These are phyloP conservation scores for Drosophila paracracens DNA, from an alignment of 2,888 invertebrate species.

Conservation along the genomic window DNA sequence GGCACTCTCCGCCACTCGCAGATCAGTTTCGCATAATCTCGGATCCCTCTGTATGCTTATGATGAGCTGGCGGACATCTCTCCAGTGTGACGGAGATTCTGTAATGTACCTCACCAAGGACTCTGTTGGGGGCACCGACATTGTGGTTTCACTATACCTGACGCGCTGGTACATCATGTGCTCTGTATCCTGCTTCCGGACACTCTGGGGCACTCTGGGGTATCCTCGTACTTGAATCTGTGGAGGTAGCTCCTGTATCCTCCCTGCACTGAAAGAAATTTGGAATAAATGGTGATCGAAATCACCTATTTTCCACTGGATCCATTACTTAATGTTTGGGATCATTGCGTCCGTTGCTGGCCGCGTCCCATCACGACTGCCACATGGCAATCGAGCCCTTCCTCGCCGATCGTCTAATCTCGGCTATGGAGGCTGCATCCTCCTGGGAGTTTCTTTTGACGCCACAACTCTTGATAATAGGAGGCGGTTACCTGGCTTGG, in stretches of 20 bases:
- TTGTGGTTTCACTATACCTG: background rate
- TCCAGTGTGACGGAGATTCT: background rate
- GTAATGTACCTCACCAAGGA: too few species aligned
- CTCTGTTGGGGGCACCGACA: background rate
- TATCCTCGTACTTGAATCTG: background rate
- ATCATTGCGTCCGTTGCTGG: background rate
- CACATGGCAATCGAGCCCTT: too few species aligned
- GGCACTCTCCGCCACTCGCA: background rate
- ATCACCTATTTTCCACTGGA: background rate
- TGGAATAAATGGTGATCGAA: background rate
- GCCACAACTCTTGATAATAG: too few species aligned
- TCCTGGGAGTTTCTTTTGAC: too few species aligned
- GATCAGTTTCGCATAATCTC: background rate
- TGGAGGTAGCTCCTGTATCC: too few species aligned
- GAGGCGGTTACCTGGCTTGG: too few species aligned
- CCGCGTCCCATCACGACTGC: too few species aligned
- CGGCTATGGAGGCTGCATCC: too few species aligned
- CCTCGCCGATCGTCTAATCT: too few species aligned
- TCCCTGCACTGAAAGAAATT: background rate
- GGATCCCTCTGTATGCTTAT: background rate
- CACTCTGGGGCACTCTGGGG: background rate
- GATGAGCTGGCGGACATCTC: too few species aligned
- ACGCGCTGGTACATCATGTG: background rate
- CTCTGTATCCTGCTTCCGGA: background rate
- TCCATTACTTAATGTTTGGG: background rate